Base-by-base conservation (phyloP, 2,888 invertebrate species). In the Hypercompe scribonia region DNA sequence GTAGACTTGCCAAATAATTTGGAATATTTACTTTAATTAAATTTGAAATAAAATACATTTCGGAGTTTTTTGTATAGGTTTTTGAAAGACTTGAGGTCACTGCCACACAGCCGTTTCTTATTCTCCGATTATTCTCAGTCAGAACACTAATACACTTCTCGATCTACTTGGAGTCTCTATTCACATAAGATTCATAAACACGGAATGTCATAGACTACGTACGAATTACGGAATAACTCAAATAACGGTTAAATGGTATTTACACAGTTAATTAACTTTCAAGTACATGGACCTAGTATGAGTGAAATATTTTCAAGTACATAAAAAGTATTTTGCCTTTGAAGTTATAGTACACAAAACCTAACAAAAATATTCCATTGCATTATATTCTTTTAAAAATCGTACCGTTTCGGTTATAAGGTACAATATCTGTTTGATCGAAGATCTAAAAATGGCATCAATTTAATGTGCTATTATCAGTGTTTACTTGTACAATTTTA, bases 1-100 rank as follows among this genome's bases (percentile, higher is more conserved):
- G 99, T 80, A 99, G 95, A 89, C 96, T 96, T 72, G 98, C 96
- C 86, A 99, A 96, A 95, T 99, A 99, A 93, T 98, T 97, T 10
- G 99, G 98, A 83, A 99, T 92, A 65, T 97, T 97, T 78, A 97
- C 97, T 95, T 98, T 98, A 8, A 99, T 97, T 87, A 98, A 93
- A 88, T 97, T 96, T 71, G 98, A 97, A 73, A 98, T 88, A 70
- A 97, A 94, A 93, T 98, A 97, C 98, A 98, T 98, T 90, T 94
- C 96, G 67, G 71, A 10, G 33, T 42, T 24, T 50, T 76, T 71
- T 46, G 13, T 65, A 36, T 64, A 3, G n/a, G n/a, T n/a, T n/a
- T 18, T 67, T 58, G 50, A 18, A 66, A 70, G 73, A 72, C 70
- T 65, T 75, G 75, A 66, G 69, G 75, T 67, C 75, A 75, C 75